Evolutionary conservation across 2,113 vertebrate genomes (phyloP), one percentile per base, ranked within the genome.

Genomic region (Tachysurus vachellii): DNA sequence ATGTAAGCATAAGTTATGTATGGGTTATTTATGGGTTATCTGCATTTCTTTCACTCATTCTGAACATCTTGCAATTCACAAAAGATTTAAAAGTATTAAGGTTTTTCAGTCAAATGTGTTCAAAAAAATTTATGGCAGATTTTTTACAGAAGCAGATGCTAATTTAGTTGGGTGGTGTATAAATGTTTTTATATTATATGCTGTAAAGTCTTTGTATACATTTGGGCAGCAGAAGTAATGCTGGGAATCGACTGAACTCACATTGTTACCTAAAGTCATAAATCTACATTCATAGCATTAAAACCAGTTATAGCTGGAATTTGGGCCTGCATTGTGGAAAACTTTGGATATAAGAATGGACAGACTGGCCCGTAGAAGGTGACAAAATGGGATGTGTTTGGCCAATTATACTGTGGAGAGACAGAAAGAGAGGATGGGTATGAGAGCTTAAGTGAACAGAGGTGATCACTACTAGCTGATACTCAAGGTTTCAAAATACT

Each of bases 401-500:
- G 11, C n/a, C 79, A 53, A 62, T 83, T 80, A 17, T 42, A 80
- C 8, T 21, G 47, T 28, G 23, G 47, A 57, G 36, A 79, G 53
- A 62, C 17, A 59, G 44, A 26, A 77, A 42, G 19, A 85, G 16
- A 31, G 16, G 56, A 79, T 19, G 9, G 50, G 21, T 5, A 26
- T 21, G 13, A 2, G 13, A 76, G 31, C 19, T 57, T 26, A 47
- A 21, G 21, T 28, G 44, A 76, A 50, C 19, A 54, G 68, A 26
- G 44, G 28, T 61, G 56, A 54, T n/a, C 56, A 81, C 56, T 47
- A 17, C 4, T 26, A 44, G 31, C 31, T 82, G 9, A 61, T 42
- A 36, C 17, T 59, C 19, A 42, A 10, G 4, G 54, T 80, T 80
- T 54, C 53, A 9, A 93, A 89, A 44, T 73, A 84, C 82, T 88